Base-by-base conservation (phyloP, 2,113 vertebrate genomes). In the Macroglossus sobrinus region DNA sequence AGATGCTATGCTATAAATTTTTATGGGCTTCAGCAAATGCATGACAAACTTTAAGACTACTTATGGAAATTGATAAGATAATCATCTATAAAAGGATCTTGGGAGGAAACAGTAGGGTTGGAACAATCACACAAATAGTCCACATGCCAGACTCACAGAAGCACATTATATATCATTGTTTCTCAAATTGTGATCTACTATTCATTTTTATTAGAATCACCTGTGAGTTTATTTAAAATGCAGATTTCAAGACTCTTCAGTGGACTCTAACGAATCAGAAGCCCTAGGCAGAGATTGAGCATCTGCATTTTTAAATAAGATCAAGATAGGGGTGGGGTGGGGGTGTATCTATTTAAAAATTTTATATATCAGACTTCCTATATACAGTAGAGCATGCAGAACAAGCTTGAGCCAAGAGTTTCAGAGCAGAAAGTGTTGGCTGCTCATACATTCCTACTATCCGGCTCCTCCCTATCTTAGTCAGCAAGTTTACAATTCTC, bases 1-100 rank as follows among this genome's bases (percentile, higher is more conserved):
- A 94, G 87, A 88, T 88, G 76, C 66, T 35, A 22, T 12, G 9
- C 64, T 43, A 72, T 95, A 59, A 95, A 91, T 93, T 80, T 82
- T 79, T 71, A 45, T 26, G 75, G 45, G 13, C 14, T 84, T 61
- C 50, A 80, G 74, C 89, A 91, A 91, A 71, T 24, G 33, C 63
- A 55, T 18, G 35, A 35, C 24, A 24, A 88, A 14, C 38, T 80
- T 69, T 74, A 71, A 63, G 50, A 26, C 43, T 93, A 59, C 53
- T 91, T 64, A 89, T 64, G 50, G 19, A 33, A 69, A 53, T 76
- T 95, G 91, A 93, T 84, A 40, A 64, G 35, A 90, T 96, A 75
- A 95, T 90, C 35, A 38, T 63, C 43, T 84, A 40, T 91, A 75
- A 84, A 87, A 79, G 22, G 26, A 45, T 66, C 18, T n/a, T 24